phyloP scores from a whole-genome alignment of 1,140 invertebrate species.

The Drosophila pectinifera region DNA sequence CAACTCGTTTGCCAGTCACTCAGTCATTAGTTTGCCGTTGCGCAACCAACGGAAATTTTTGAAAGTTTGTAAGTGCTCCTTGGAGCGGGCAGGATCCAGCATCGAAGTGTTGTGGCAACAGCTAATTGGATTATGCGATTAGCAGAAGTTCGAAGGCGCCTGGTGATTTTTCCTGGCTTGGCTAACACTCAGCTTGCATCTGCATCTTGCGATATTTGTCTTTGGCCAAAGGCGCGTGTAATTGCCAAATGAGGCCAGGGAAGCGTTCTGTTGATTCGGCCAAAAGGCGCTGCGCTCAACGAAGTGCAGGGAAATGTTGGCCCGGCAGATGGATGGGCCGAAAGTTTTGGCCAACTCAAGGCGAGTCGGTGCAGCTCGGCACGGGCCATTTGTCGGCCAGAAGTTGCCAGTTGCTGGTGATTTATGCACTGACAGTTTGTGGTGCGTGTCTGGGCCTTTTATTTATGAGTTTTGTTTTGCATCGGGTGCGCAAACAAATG shows the following conservation, averaged over 20 bases:
- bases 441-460: conserved; percentile 67
- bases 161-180: not conserved
- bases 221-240: conserved; percentile 29
- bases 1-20: conserved; percentile 30
- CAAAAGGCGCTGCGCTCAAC: conserved; percentile 62
- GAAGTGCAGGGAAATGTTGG: conserved; percentile 54
- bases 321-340: conserved; percentile 38
- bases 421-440: conserved; percentile 76
- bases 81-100: conserved; percentile 6
- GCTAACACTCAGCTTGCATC: not conserved
- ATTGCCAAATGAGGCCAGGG: conserved; percentile 75
- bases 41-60: conserved; percentile 21
- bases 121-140: conserved; percentile 75
- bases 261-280: conserved; percentile 63
- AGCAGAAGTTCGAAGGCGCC: conserved; percentile 36
- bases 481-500: conserved; percentile 41
- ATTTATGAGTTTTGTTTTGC: conserved; percentile 69
- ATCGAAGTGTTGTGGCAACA: conserved; percentile 19
- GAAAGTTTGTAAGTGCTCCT: conserved; percentile 20
- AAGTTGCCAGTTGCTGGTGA: conserved; percentile 63
- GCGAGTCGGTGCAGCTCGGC: not conserved
- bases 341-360: conserved; percentile 50
- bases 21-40: conserved; percentile 30
- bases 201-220: conserved; percentile 5
- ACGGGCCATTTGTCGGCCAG: conserved; percentile 56